phyloP scores from a whole-genome alignment of 2,113 vertebrate species.

The Diphyllodes magnificus region DNA sequence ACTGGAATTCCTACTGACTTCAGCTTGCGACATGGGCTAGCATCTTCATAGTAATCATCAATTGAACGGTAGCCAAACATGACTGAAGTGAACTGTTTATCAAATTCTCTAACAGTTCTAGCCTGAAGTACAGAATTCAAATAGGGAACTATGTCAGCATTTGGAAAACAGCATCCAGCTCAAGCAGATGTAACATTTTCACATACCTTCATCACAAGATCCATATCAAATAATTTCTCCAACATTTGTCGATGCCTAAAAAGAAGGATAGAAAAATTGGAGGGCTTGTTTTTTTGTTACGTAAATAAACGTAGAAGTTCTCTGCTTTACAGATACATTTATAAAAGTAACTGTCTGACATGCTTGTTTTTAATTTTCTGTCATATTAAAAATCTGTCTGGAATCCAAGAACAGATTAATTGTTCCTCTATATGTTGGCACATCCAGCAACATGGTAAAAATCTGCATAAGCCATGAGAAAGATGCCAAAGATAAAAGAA shows the following conservation, averaged over 20 bases:
- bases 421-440: background rate
- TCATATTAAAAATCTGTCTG: background rate
- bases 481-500: background rate
- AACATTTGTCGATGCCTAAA: conserved; percentile 90
- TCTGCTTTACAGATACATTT: background rate
- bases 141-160: background rate
- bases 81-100: conserved; percentile 92
- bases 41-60: conserved; percentile 93
- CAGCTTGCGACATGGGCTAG: conserved; percentile 88
- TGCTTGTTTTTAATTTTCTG: background rate
- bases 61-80: conserved; percentile 96
- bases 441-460: background rate
- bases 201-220: conserved; percentile 95
- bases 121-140: conserved; percentile 76
- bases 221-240: conserved; percentile 90
- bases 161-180: background rate
- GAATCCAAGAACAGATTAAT: background rate
- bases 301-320: background rate
- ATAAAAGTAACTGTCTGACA: background rate
- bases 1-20: conserved; percentile 94
- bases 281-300: background rate
- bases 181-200: background rate
- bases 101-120: conserved; percentile 94
- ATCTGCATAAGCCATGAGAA: background rate
- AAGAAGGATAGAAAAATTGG: background rate